Evolutionary conservation across 2,888 invertebrate genomes (phyloP), one percentile per base, ranked within the genome.

Genomic region (Ectropis crepuscularia): DNA sequence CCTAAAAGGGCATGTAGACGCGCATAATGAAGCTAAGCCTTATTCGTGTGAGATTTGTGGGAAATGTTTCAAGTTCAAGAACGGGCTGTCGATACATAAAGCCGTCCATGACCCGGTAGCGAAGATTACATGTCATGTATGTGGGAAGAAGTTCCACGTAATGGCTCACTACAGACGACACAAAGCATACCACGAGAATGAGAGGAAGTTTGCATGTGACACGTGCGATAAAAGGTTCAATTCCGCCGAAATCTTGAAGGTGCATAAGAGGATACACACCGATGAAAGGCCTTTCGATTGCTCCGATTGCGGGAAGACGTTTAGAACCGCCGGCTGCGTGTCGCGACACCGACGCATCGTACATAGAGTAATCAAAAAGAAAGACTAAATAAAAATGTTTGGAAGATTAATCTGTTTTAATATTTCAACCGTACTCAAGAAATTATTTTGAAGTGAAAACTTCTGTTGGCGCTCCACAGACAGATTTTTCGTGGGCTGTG

Each of bases 181-280:
- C 67, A 89, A 85, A 63, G 87, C 90, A 0, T 93, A 93, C 65
- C 94, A 94, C 75, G 93, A 93, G 0, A 93, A 93, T 60, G 93
- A 94, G 71, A 87, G 93, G 71, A 93, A 91, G 49, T 91, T 86
- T 71, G 87, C 85, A 6, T 94, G 94, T 63, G 88, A 90, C 6
- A 89, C 93, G 0, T 94, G 94, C 66, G 92, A 93, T 0, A 94
- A 94, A 69, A 79, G 93, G 7, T 94, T 94, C 67, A 93, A 93
- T 57, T 93, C 94, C 5, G 75, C 88, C 37, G 94, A 94, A 58
- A 93, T 94, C 28, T 76, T 94, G 47, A 82, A 81, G 50, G 91
- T 93, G 0, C 94, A 94, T 63, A 82, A 85, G 53, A 83, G 93
- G 54, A 92, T 86, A 0, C 94, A 94, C 58, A 91, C 91, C 0